Conservation (phyloP, 2,888 invertebrate genomes). For the Hipparchia sbordonii region DNA sequence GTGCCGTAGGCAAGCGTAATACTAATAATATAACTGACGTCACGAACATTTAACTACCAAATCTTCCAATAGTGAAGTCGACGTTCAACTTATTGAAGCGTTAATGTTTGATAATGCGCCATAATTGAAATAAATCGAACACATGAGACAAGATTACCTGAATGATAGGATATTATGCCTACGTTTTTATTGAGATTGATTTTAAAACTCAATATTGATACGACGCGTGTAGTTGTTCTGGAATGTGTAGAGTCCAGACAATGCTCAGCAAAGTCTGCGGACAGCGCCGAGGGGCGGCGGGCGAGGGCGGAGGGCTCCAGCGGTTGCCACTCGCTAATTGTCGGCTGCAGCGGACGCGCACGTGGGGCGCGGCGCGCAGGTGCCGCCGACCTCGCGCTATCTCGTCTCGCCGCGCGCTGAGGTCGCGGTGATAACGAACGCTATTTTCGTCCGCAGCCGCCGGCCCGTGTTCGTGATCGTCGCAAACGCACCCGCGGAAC, state of each 20-base stretch:
- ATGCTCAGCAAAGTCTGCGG: slow-evolving; percentile 12
- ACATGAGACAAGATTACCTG: slow-evolving; percentile 1
- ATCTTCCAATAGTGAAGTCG: neutral
- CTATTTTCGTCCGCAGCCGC: slow-evolving; percentile 70
- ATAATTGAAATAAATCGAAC: neutral
- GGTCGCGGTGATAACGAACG: slow-evolving; percentile 79
- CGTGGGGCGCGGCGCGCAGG: slow-evolving; percentile 73
- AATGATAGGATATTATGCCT: slow-evolving; percentile 1
- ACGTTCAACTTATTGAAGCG: neutral
- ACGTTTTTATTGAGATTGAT: slow-evolving; percentile 7
- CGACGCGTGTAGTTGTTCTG: slow-evolving; percentile 30
- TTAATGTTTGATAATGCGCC: neutral
- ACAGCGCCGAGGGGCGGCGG: slow-evolving; percentile 34
- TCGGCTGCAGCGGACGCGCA: slow-evolving; percentile 58
- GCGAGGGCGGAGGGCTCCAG: slow-evolving; percentile 39
- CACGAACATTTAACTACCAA: neutral
- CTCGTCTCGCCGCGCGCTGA: slow-evolving; percentile 75
- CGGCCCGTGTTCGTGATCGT: slow-evolving; percentile 67
- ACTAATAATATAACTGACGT: neutral
- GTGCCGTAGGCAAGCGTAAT: slow-evolving; percentile 3
- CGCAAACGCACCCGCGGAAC: slow-evolving; percentile 70
- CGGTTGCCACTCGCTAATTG: slow-evolving; percentile 50
- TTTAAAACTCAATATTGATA: neutral
- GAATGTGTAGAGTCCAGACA: slow-evolving; percentile 40
- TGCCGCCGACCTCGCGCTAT: slow-evolving; percentile 80